These are phyloP conservation scores for Dusona sp. DNA, from an alignment of 2,888 invertebrate genomes.

Conservation along the genomic window DNA sequence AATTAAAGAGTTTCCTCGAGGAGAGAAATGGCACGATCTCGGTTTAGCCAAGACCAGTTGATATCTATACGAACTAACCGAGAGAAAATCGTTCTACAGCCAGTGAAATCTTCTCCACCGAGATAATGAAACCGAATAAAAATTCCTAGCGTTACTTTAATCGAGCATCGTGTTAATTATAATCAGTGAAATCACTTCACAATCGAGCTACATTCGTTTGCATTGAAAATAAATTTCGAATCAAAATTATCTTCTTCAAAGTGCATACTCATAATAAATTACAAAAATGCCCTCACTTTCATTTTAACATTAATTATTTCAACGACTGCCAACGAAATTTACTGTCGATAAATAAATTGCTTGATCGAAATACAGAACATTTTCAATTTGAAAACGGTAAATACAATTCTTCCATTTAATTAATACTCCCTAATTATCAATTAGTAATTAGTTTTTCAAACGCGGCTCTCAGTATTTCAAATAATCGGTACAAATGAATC, in stretches of 20 bases:
- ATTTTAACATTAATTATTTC: neutral
- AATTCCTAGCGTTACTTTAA: neutral
- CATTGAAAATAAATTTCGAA: neutral
- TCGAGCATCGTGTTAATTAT: slow-evolving; percentile 38
- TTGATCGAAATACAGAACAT: neutral
- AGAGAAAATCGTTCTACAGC: slow-evolving; percentile 13
- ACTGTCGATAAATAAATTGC: neutral
- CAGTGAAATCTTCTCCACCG: neutral
- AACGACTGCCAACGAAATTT: neutral
- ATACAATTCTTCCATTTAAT: neutral
- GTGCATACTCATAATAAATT: neutral
- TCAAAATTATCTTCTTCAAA: neutral
- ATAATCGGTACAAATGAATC: neutral
- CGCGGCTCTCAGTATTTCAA: neutral
- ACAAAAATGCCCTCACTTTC: neutral
- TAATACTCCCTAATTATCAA: neutral
- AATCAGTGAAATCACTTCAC: neutral
- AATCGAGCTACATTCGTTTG: neutral
- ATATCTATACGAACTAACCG: slow-evolving; percentile 52
- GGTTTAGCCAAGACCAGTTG: slow-evolving; percentile 52
- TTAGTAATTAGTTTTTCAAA: neutral
- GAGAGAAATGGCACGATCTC: slow-evolving; percentile 58
- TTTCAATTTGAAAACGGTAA: neutral
- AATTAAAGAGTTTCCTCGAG: slow-evolving; percentile 68
- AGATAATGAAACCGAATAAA: slow-evolving; percentile 48